A percentile compares a stretch with the other conserved stretches of the same genome.
Evolutionary conservation across 2,113 vertebrate genomes (phyloP).

Genomic region (Neodon shergylaensis): DNA sequence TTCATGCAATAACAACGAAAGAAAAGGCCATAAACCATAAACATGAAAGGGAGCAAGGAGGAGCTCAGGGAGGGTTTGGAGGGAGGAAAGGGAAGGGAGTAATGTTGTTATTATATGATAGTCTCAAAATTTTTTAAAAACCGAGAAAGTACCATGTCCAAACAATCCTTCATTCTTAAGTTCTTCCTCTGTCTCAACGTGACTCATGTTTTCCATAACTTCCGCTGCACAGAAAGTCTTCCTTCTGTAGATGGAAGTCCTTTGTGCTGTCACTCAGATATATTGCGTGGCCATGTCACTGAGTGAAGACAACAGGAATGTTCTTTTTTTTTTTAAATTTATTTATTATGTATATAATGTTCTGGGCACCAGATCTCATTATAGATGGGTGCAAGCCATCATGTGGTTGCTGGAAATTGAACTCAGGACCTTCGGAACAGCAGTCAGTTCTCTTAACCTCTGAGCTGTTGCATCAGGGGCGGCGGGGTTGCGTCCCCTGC

Average conservation of each 20-base stretch:
- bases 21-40: background rate
- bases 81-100: background rate
- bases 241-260: background rate
- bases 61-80: background rate
- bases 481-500: too few relatives aligned
- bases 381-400: too few relatives aligned
- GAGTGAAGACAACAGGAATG: constrained; percentile 25
- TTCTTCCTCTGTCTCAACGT: constrained; percentile 18
- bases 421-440: too few relatives aligned
- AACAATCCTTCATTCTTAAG: background rate
- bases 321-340: background rate
- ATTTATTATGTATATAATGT: too few relatives aligned
- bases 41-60: background rate
- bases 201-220: background rate
- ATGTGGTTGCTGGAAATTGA: too few relatives aligned
- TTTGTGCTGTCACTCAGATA: constrained; percentile 8
- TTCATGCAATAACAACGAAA: background rate
- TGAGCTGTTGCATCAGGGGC: too few relatives aligned
- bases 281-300: background rate
- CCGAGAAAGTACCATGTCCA: background rate
- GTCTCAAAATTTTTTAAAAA: background rate
- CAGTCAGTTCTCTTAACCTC: too few relatives aligned
- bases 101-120: background rate
- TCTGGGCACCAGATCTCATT: too few relatives aligned
- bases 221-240: background rate